A percentile compares a stretch with the other conserved stretches of the same genome.
These are phyloP conservation scores for Tethya wilhelma DNA, from an alignment of 37 sponge, comb jelly and placozoan species.

Conservation along the genomic window DNA sequence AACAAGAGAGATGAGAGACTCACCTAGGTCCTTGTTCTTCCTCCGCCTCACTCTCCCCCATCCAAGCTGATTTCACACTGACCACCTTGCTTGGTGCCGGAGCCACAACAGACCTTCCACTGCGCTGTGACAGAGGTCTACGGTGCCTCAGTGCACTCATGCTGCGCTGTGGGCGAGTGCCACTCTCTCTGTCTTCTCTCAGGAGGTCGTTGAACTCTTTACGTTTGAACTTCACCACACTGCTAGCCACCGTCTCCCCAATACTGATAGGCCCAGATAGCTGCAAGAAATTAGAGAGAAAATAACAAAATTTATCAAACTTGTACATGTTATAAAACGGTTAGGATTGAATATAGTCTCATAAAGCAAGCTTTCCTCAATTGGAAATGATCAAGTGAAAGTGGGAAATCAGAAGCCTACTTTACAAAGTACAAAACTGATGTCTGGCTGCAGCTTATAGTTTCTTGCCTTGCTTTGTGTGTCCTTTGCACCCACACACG, in stretches of 20 bases:
- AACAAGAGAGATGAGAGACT: background rate
- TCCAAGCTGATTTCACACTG: background rate
- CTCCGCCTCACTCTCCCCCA: background rate
- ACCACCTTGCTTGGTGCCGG: background rate
- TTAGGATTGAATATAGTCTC: too few relatives aligned
- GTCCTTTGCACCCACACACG: slow-evolving; percentile 52
- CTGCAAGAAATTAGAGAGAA: too few relatives aligned
- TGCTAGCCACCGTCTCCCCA: background rate
- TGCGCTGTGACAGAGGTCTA: too few relatives aligned
- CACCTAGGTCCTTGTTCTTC: background rate
- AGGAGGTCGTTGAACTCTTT: slow-evolving; percentile 9
- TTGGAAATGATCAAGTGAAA: too few relatives aligned
- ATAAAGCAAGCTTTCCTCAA: too few relatives aligned
- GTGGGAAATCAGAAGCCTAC: too few relatives aligned
- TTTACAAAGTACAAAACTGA: background rate
- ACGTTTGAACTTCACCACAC: slow-evolving; percentile 13
- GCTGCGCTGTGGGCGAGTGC: background rate
- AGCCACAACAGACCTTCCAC: too few relatives aligned
- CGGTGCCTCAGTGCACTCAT: too few relatives aligned
- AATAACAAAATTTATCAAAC: background rate
- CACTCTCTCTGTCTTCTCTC: slow-evolving; percentile 2
- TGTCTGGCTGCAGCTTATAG: background rate
- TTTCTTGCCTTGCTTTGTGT: slow-evolving; percentile 36
- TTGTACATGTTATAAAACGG: too few relatives aligned
- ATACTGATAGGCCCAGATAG: slow-evolving; percentile 52